Base-by-base conservation (phyloP, 2,888 invertebrate species). In the Chrysina gloriosa region DNA sequence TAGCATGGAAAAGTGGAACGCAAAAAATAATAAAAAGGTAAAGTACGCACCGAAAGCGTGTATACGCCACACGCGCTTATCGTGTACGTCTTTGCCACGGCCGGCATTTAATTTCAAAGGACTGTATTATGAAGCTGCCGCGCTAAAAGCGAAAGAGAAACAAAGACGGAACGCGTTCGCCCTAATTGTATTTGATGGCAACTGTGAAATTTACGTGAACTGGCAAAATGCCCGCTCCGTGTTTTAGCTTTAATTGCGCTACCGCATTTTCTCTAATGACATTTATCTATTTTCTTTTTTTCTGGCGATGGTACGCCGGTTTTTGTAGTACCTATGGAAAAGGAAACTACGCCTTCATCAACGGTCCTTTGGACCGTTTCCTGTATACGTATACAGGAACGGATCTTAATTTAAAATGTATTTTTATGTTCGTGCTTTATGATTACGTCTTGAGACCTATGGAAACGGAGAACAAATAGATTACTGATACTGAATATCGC, bases 101-200 rank as follows among this genome's bases (percentile, higher is more conserved):
- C 39, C 14, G 5, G 39, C 39, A 19, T 47, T 39, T 50, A 48
- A 27, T 64, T 64, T 63, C 31, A 63, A 48, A 52, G 64, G 50
- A 19, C 36, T 39, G 27, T 19, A 36, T 47, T 50, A 50, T 34
- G 50, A 36, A 52, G 23, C 29, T 25, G 34, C 4, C 23, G 34
- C 14, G 6, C 11, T 31, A 19, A 50, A 48, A 39, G 16, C 58
- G 39, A 36, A 58, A 14, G 39, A 58, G 39, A 25, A 31, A 58
- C 58, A 58, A 58, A 58, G 58, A 58, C 39, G 25, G 56, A 29
- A 7, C 27, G 16, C 47, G 42, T 52, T 52, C 65, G 45, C 63
- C 65, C 58, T 70, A 70, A 70, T 70, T 70, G 65, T 65, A 63
- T 70, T 68, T 70, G 70, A 70, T 68, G 66, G 70, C 58, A 54